Evolutionary conservation across 2,888 invertebrate genomes (phyloP).

Genomic region (Clepsis dumicolana): DNA sequence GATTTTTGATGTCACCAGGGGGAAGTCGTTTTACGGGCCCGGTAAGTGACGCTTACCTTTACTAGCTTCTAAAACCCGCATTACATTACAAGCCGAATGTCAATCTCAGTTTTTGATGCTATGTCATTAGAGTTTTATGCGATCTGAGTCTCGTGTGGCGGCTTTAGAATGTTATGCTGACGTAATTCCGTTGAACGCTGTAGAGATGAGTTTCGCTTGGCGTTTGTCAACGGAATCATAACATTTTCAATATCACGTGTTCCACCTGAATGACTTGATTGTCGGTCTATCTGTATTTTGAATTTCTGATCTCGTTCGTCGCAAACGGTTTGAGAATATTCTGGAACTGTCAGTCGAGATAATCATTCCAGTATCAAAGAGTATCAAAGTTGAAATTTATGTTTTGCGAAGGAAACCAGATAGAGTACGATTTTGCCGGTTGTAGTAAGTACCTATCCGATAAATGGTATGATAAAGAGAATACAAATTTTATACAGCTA

Average conservation of each 20-base stretch:
- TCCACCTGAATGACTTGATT: slow-evolving; percentile 22
- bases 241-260: slow-evolving; percentile 14
- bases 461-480: slow-evolving; percentile 34
- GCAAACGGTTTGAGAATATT: slow-evolving; percentile 10
- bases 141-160: not conserved
- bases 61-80: slow-evolving; percentile 37
- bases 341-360: slow-evolving; percentile 9
- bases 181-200: not conserved
- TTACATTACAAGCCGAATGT: slow-evolving; percentile 20
- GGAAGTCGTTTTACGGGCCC: slow-evolving; percentile 96
- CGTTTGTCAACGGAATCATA: slow-evolving; percentile 13
- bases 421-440: not conserved
- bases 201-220: slow-evolving; percentile 4
- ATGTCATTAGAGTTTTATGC: slow-evolving; percentile 27
- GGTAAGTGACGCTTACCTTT: slow-evolving; percentile 85
- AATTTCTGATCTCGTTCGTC: not conserved
- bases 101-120: slow-evolving; percentile 26
- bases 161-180: not conserved
- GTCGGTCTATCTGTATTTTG: slow-evolving; percentile 13
- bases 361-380: slow-evolving; percentile 3
- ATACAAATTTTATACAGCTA: slow-evolving; percentile 24
- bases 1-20: slow-evolving; percentile 97
- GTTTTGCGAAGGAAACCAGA: slow-evolving; percentile 1
- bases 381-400: not conserved
- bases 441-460: slow-evolving; percentile 1